phyloP scores from a whole-genome alignment of 1,140 invertebrate species.

The Pomacea maculata region DNA sequence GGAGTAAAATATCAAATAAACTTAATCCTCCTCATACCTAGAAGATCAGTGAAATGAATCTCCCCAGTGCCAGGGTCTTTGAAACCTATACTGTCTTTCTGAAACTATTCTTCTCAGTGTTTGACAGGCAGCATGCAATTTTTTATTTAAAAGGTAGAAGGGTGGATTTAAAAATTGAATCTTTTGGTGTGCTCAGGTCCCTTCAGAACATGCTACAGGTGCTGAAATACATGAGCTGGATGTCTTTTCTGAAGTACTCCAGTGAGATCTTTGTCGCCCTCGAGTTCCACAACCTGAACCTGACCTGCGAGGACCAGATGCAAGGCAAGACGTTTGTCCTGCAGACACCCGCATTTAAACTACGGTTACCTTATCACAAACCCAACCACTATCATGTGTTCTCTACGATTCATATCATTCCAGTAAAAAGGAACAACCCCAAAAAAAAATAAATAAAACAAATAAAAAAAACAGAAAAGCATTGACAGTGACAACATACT shows the following conservation, averaged over 20 bases:
- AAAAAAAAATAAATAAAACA: no score
- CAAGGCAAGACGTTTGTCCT: slow-evolving; percentile 6
- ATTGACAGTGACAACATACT: no score
- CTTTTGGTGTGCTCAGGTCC: slow-evolving; percentile 7
- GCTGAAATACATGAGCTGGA: slow-evolving; percentile 51
- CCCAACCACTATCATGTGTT: no score
- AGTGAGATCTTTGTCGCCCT: slow-evolving; percentile 56
- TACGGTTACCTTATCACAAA: no score
- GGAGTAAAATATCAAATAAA: not conserved
- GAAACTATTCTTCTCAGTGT: no score
- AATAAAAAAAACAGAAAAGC: no score
- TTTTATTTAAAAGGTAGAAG: not conserved
- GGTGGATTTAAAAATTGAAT: not conserved
- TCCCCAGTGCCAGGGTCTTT: no score
- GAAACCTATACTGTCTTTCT: no score
- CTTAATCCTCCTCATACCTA: no score
- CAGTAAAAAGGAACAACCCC: not conserved
- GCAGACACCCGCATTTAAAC: no score
- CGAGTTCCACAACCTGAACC: slow-evolving; percentile 51
- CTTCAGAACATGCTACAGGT: slow-evolving; percentile 40
- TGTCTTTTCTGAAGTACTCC: slow-evolving; percentile 54
- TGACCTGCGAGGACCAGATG: slow-evolving; percentile 38
- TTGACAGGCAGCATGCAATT: no score
- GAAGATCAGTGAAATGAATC: no score
- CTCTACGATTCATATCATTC: not conserved